Base-by-base conservation (phyloP, 2,888 invertebrate species). In the Nephrotoma appendiculata region DNA sequence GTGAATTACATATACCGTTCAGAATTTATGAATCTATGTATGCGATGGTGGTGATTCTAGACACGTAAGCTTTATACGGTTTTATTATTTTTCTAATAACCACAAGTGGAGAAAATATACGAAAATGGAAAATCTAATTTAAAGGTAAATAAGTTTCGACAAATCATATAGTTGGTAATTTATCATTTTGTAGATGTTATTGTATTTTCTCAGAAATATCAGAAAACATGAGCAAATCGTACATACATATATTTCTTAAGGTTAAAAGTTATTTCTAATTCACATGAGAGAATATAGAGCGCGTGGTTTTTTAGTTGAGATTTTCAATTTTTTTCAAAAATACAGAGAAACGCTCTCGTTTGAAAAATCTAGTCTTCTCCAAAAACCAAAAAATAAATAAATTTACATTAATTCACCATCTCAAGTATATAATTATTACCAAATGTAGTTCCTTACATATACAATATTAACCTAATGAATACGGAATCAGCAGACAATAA, bases 1-100 rank as follows among this genome's bases (percentile, higher is more conserved):
- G 86, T 86, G 84, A 86, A 85, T 86, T 45, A 86, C 86, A 86
- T 71, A 9, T 71, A 71, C 71, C 19, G 19, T 71, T 71, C 71
- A 31, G 31, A 71, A 71, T 71, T 71, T 71, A 31, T 71, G 19
- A 31, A 31, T 31, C 31, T 31, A 31, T 31, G 71, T 71, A 19
- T 2, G 52, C 11, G 71, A 9, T 71, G 31, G n/a, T 9, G 71
- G 71, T 71, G 31, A 71, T 71, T 71, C 31, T 71, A 71, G 71
- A 11, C 71, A 71, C 71, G 71, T 71, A 71, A 31, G 71, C 9
- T 31, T 31, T 9, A 71, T 71, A 31, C 4, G 71, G 31, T 19
- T 71, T 71, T 71, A 31, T 71, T 71, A 71, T 19, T 19, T 71
- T 71, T 71, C 31, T 71, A 71, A 71, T 71, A 71, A 71, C 11